Percentiles rank a stretch among this genome's conserved stretches.
Evolutionary conservation across 2,888 invertebrate species (phyloP).

Genomic region (Clanis bilineata): DNA sequence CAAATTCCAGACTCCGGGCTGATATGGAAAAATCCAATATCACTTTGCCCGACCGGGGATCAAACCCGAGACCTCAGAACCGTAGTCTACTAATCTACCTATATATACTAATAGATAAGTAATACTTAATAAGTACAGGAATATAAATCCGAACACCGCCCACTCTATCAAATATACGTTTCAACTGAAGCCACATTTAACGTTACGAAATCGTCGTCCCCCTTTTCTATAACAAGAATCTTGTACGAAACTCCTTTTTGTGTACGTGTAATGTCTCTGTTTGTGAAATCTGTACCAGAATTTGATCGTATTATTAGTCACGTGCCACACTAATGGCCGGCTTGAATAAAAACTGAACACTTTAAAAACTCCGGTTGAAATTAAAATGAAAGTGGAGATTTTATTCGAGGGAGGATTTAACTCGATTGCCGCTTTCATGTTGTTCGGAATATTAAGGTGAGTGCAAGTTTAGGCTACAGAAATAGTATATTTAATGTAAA

Average conservation of each 20-base stretch:
- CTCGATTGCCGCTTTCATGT: conserved; percentile 8
- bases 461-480: background rate
- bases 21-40: no score
- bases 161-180: background rate
- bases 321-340: conserved; percentile 23
- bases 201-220: background rate
- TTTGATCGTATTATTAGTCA: conserved; percentile 22
- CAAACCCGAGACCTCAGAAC: no score
- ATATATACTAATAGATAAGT: background rate
- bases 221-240: background rate
- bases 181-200: background rate
- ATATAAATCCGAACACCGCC: background rate
- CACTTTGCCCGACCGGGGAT: no score
- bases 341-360: conserved; percentile 19
- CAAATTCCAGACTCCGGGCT: no score
- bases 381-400: conserved; percentile 5
- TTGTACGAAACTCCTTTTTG: background rate
- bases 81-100: no score
- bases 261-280: conserved; percentile 9
- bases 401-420: background rate
- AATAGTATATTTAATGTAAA: background rate
- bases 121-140: background rate
- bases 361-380: conserved; percentile 14
- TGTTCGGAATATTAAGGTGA: conserved; percentile 8
- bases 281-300: background rate